Base-by-base conservation (phyloP, 2,888 invertebrate species). In the Gastrophysa polygoni region DNA sequence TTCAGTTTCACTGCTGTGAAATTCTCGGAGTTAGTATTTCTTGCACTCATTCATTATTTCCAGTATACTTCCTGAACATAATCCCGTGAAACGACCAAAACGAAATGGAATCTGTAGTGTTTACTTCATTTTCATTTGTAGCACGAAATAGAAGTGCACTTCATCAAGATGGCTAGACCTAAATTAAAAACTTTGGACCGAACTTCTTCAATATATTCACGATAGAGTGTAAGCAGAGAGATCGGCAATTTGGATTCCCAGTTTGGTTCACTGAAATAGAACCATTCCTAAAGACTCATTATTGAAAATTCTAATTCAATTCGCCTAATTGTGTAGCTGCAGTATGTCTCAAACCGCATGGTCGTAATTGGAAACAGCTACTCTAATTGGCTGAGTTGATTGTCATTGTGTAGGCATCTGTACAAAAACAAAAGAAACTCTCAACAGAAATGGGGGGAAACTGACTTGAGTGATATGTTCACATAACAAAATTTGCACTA, bases 241-340 rank as follows among this genome's bases (percentile, higher is more conserved):
- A 34, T 63, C 57, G 57, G 14, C 38, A 54, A 55, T 28, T 46
- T 49, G 62, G 58, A 29, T 57, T 63, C 61, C 56, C 14, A 49
- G 48, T 54, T 34, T 58, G 58, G 47, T 57, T 47, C 57, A 57
- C 29, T 60, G 49, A 62, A 55, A 52, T 57, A 51, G 58, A 63
- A 63, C 60, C 61, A 61, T 64, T 65, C 64, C 64, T 63, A 58
- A 54, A 57, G 59, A 59, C 56, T 66, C 63, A 67, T 70, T 68
- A 67, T 71, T 66, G 67, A 66, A 68, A 68, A 70, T 70, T 71
- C 67, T 66, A 68, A 71, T 68, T 68, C 66, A 67, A 63, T 68
- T 68, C 68, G 64, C 67, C 68, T 69, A 67, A 71, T 69, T 71
- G 62, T 63, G 63, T 66, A 66, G 68, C 67, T 67, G 46, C 58